phyloP scores from a whole-genome alignment of 2,888 invertebrate genomes.

The Apoderus coryli region DNA sequence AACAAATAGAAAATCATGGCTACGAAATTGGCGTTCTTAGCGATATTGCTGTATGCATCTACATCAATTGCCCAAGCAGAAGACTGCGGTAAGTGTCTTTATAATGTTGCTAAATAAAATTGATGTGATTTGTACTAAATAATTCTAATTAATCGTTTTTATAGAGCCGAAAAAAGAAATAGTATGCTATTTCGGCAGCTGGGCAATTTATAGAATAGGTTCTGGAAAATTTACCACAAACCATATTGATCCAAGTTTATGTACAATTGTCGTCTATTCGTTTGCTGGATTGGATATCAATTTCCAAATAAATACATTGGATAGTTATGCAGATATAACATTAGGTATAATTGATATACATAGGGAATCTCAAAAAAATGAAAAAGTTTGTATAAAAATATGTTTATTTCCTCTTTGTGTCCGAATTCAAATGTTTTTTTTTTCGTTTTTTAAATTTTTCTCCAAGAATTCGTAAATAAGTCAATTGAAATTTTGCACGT shows the following conservation, averaged over 20 bases:
- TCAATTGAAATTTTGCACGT: too few relatives aligned
- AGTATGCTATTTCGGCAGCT: constrained; percentile 67
- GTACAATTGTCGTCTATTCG: constrained; percentile 70
- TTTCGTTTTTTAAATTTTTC: too few relatives aligned
- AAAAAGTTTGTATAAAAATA: too few relatives aligned
- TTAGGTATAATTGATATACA: constrained; percentile 24
- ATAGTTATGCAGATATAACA: constrained; percentile 28
- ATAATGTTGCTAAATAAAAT: too few relatives aligned
- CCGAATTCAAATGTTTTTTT: too few relatives aligned
- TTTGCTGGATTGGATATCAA: constrained; percentile 51
- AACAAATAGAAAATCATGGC: too few relatives aligned
- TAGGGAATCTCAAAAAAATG: constrained; percentile 18
- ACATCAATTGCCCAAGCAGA: too few relatives aligned
- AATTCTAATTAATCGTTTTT: constrained; percentile 7
- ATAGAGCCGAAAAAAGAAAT: constrained; percentile 34
- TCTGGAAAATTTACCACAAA: constrained; percentile 50
- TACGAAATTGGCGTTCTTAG: too few relatives aligned
- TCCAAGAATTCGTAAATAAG: too few relatives aligned
- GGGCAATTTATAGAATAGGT: constrained; percentile 60
- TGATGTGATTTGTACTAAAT: constrained; percentile 1
- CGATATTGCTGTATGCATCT: too few relatives aligned
- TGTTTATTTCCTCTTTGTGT: too few relatives aligned
- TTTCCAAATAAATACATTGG: constrained; percentile 32
- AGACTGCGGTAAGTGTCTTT: too few relatives aligned
- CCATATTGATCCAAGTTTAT: constrained; percentile 56